These are phyloP conservation scores for Mungos mungo DNA, from an alignment of 2,113 vertebrate species.

Conservation along the genomic window DNA sequence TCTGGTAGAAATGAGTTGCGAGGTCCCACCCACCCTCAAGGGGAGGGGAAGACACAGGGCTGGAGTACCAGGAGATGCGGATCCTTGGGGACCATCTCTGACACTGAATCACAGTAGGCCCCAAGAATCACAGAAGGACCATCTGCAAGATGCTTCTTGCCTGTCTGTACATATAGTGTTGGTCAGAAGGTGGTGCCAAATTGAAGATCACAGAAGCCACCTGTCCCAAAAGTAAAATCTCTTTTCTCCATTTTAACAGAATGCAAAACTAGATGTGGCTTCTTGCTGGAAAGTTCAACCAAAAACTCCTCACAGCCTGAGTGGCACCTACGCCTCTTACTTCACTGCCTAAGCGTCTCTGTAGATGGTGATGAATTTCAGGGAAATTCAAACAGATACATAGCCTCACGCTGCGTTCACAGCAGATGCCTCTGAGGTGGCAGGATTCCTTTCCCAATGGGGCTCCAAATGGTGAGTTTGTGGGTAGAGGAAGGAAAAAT, in stretches of 20 bases:
- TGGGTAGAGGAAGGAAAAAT: background rate
- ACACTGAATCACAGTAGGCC: background rate
- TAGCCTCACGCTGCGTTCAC: background rate
- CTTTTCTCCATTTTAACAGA: background rate
- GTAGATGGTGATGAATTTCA: background rate
- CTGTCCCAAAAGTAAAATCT: background rate
- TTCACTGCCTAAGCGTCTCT: background rate
- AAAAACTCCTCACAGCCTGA: background rate
- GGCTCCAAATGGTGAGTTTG: background rate
- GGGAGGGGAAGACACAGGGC: background rate
- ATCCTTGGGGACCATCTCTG: background rate
- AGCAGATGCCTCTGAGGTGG: background rate
- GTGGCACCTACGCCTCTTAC: no score
- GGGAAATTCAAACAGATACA: background rate
- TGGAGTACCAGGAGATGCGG: background rate
- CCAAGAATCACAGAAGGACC: background rate
- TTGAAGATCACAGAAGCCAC: background rate
- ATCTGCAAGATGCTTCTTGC: background rate
- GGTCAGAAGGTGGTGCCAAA: conserved; percentile 44
- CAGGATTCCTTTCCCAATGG: background rate
- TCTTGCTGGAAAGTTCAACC: background rate
- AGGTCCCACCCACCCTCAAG: background rate
- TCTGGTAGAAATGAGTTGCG: background rate
- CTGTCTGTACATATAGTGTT: background rate
- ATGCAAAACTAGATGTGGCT: background rate